phyloP scores from a whole-genome alignment of 2,888 invertebrate genomes.

The Drosophila flavopinicola region DNA sequence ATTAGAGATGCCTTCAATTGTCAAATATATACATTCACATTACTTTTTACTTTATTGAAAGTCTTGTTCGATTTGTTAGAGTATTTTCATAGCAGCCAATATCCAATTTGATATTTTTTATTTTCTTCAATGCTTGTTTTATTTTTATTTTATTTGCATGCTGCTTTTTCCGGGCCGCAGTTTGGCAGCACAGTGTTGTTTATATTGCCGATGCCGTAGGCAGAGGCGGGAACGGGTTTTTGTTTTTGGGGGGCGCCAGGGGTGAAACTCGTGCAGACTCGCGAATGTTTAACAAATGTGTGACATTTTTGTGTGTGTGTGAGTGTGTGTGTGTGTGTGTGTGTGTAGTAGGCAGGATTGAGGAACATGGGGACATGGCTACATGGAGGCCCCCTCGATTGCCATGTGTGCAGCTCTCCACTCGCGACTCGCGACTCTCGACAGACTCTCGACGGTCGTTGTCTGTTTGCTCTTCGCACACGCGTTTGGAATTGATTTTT shows the following conservation, averaged over 20 bases:
- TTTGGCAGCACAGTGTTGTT: conserved; percentile 67
- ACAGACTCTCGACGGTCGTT: conserved; percentile 42
- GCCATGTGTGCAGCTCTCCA: conserved; percentile 24
- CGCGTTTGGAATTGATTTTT: conserved; percentile 79
- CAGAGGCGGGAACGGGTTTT: conserved; percentile 8
- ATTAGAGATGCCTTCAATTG: too few species aligned
- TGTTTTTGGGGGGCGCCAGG: not conserved
- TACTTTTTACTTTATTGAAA: too few species aligned
- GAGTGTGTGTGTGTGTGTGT: conserved; percentile 7
- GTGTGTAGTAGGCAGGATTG: conserved; percentile 5
- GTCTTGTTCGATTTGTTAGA: conserved; percentile 6
- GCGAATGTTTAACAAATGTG: conserved; percentile 79
- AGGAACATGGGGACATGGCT: conserved; percentile 16
- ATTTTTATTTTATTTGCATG: conserved; percentile 75
- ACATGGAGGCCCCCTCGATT: conserved; percentile 19
- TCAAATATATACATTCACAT: too few species aligned
- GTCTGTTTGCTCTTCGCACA: conserved; percentile 70
- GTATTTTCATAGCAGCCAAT: conserved; percentile 21
- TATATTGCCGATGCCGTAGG: conserved; percentile 52
- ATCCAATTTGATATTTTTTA: conserved; percentile 37
- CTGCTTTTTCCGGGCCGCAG: conserved; percentile 68
- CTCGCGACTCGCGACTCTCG: conserved; percentile 18
- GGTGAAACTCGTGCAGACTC: conserved; percentile 54
- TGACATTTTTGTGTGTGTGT: conserved; percentile 67
- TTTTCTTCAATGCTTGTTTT: conserved; percentile 40